Conservation (phyloP, 2,888 invertebrate species). For the Acanthosepion esculentum region DNA sequence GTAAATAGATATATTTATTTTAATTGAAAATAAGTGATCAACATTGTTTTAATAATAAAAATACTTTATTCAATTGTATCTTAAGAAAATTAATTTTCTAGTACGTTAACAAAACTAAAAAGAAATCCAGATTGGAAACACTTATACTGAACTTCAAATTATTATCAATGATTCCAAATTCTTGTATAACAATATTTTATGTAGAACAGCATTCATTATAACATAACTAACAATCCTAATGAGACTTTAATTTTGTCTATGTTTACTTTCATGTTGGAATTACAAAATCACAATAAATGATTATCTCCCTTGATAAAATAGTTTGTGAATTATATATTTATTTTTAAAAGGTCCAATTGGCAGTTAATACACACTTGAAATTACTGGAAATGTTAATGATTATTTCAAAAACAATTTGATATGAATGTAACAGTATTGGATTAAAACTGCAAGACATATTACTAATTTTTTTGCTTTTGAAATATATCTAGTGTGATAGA, state of each 20-base stretch:
- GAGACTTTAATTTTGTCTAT: neutral
- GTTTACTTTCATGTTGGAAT: neutral
- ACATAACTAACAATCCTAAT: neutral
- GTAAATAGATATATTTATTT: too few species aligned
- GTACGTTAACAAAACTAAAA: too few species aligned
- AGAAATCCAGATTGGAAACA: too few species aligned
- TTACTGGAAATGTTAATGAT: neutral
- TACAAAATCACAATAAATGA: neutral
- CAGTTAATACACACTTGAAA: neutral
- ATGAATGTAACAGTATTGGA: neutral
- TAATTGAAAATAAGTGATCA: too few species aligned
- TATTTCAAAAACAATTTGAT: neutral
- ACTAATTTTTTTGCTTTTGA: neutral
- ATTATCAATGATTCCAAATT: neutral
- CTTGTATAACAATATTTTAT: neutral
- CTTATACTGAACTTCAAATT: too few species aligned
- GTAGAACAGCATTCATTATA: neutral
- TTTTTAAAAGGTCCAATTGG: neutral
- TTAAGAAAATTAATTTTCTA: too few species aligned
- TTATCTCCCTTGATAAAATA: neutral
- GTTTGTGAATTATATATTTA: neutral
- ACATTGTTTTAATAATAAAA: too few species aligned
- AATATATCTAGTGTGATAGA: neutral
- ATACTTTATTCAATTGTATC: too few species aligned
- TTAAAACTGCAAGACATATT: too few species aligned